Base-by-base conservation (phyloP, 2,888 invertebrate species). In the Calameuta idolon region DNA sequence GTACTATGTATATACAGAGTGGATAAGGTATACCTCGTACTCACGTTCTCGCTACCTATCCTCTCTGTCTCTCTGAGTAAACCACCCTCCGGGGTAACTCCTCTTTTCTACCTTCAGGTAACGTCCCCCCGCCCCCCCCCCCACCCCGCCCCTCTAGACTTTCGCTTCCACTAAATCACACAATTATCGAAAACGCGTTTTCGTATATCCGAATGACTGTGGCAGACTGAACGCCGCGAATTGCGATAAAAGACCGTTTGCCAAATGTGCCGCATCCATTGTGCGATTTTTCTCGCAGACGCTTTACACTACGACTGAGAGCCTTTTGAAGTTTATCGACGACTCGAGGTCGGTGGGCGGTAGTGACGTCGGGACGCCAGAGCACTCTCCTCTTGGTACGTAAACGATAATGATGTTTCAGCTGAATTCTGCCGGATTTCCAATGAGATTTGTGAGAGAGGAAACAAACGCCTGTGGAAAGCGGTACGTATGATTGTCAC, bases 121-220 rank as follows among this genome's bases (percentile, higher is more conserved):
- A 76, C 69, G 34, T 68, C 76, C 75, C 76, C 33, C 55, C n/a
- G n/a, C n/a, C n/a, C n/a, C n/a, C n/a, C n/a, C n/a, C n/a, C n/a
- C n/a, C n/a, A n/a, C n/a, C n/a, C n/a, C n/a, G n/a, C 31, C 31
- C 71, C 69, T 69, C 34, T 40, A 82, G 75, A 69, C 81, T 80
- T 77, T 84, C 83, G 82, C 84, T 89, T 89, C 85, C 87, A 83
- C 81, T 89, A 89, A 89, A 90, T 90, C 90, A 87, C 89, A 85
- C 90, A 87, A 91, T 91, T 90, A 90, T 90, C 86, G 89, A 89
- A 89, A 89, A 89, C 83, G 84, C 88, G 86, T 90, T 89, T 87
- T 86, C 82, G 85, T 86, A 85, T 55, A 55, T 85, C 79, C 78
- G 80, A 9, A 55, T 5, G 40, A 55, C 23, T 1, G 74, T 55